A percentile compares a stretch with the other conserved stretches of the same genome.
These are phyloP conservation scores for Zaprionus taronus DNA, from an alignment of 1,140 invertebrate species.

Conservation along the genomic window DNA sequence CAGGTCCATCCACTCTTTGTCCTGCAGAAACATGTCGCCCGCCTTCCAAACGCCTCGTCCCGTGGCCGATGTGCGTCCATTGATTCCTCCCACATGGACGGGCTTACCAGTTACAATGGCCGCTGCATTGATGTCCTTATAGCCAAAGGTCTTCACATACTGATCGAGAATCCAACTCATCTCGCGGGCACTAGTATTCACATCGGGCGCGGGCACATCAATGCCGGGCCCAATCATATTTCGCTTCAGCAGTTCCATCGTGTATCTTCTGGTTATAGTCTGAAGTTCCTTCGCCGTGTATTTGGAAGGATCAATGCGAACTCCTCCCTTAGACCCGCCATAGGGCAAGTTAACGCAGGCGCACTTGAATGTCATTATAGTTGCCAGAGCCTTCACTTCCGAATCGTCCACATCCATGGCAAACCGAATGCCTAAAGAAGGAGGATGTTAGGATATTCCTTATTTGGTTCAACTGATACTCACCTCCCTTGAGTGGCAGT, in stretches of 20 bases:
- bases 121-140: conserved; percentile 92
- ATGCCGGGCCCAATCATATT: conserved; percentile 93
- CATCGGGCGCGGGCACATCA: conserved; percentile 95
- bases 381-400: conserved; percentile 93
- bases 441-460: not conserved
- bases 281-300: conserved; percentile 92
- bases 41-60: conserved; percentile 94
- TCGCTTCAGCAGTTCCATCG: conserved; percentile 94
- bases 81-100: conserved; percentile 90
- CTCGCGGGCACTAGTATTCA: conserved; percentile 91
- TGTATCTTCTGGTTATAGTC: conserved; percentile 93
- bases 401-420: conserved; percentile 89
- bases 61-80: conserved; percentile 94
- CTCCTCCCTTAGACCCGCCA: conserved; percentile 93
- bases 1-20: conserved; percentile 91
- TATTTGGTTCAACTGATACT: not conserved
- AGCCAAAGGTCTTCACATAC: conserved; percentile 91
- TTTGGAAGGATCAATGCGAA: conserved; percentile 92
- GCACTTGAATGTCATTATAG: conserved; percentile 93
- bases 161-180: conserved; percentile 95
- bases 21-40: conserved; percentile 91
- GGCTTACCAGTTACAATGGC: conserved; percentile 96
- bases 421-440: conserved; percentile 89
- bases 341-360: conserved; percentile 93
- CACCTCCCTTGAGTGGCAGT: conserved; percentile 92